These are phyloP conservation scores for Willowsia nigromaculata DNA, from an alignment of 2,888 invertebrate genomes.

Conservation along the genomic window DNA sequence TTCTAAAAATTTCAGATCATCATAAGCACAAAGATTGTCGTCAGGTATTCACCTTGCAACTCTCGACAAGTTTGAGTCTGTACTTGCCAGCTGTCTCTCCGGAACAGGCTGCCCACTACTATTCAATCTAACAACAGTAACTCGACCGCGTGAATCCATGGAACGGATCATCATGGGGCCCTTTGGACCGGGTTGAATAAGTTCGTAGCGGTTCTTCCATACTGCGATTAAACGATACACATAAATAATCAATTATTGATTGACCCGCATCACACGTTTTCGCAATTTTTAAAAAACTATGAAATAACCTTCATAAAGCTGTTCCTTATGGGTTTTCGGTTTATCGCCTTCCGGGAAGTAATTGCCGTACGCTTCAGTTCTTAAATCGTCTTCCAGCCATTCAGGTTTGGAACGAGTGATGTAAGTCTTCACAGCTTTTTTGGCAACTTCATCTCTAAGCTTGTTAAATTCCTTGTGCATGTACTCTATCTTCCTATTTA, in stretches of 20 bases:
- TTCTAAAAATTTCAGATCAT: constrained; percentile 67
- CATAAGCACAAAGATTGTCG: constrained; percentile 49
- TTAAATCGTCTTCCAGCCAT: constrained; percentile 72
- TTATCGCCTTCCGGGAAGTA: constrained; percentile 66
- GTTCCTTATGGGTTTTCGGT: constrained; percentile 73
- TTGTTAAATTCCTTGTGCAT: constrained; percentile 77
- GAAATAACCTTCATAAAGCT: constrained; percentile 73
- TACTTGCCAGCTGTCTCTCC: constrained; percentile 69
- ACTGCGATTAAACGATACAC: constrained; percentile 67
- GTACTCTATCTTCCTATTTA: constrained; percentile 76
- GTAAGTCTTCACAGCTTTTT: constrained; percentile 76
- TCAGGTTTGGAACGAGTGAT: constrained; percentile 75
- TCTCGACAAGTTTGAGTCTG: constrained; percentile 69
- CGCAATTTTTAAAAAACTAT: too few species aligned
- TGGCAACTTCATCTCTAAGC: constrained; percentile 75
- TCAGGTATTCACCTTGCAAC: constrained; percentile 67
- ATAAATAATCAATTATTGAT: too few species aligned
- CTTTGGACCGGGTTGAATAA: constrained; percentile 77
- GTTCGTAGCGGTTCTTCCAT: constrained; percentile 76
- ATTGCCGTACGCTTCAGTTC: constrained; percentile 63
- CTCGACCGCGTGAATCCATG: constrained; percentile 76
- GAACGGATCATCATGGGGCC: constrained; percentile 76
- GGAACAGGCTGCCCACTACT: constrained; percentile 73
- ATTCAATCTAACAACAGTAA: constrained; percentile 75
- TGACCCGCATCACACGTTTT: too few species aligned